phyloP scores from a whole-genome alignment of 2,797 vertebrate genomes.

The Ceyx erithaca region DNA sequence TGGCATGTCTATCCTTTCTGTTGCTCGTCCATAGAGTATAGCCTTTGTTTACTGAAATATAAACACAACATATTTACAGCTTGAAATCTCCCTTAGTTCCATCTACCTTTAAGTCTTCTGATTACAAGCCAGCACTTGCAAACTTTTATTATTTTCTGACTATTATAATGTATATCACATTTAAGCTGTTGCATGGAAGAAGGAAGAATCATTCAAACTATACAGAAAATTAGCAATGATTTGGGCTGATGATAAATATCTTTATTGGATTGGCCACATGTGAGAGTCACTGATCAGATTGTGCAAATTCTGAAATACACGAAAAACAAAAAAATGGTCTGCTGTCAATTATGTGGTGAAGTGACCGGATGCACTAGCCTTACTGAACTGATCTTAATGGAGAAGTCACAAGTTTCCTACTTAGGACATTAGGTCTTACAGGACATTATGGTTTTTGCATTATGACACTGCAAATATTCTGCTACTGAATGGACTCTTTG shows the following conservation, averaged over 20 bases:
- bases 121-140: background rate
- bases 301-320: background rate
- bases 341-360: background rate
- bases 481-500: background rate
- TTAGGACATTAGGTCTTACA: background rate
- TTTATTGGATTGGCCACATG: rapidly evolving
- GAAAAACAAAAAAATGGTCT: background rate
- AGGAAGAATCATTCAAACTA: background rate
- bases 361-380: background rate
- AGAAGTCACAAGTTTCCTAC: background rate
- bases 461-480: background rate
- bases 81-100: background rate
- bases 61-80: background rate
- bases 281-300: background rate
- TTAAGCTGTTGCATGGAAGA: background rate
- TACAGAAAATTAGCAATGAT: background rate
- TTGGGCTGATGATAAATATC: background rate
- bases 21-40: background rate
- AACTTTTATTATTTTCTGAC: background rate
- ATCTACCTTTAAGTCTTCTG: background rate
- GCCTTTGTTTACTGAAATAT: background rate
- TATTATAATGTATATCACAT: rapidly evolving
- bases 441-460: background rate
- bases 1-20: rapidly evolving
- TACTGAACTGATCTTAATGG: background rate